phyloP scores from a whole-genome alignment of 2,113 vertebrate genomes.

The Chunga burmeisteri region DNA sequence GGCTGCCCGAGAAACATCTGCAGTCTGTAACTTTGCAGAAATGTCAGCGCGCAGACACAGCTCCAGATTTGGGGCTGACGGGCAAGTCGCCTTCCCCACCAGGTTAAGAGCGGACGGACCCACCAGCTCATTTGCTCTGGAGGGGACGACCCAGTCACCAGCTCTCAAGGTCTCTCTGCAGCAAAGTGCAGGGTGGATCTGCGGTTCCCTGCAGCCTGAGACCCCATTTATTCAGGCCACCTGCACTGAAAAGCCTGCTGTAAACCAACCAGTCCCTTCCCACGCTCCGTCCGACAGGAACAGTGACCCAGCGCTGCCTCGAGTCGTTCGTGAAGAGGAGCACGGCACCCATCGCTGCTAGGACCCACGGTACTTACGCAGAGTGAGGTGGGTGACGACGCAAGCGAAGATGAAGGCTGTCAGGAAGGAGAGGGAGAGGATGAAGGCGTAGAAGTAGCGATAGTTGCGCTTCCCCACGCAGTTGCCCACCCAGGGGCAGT shows the following conservation, averaged over 20 bases:
- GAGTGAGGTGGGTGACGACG: slow-evolving; percentile 90
- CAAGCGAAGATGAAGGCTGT: slow-evolving; percentile 96
- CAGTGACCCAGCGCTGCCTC: background rate
- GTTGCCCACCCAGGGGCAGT: slow-evolving; percentile 98
- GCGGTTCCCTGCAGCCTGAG: background rate
- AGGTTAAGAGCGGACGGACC: background rate
- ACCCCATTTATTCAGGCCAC: fast-evolving
- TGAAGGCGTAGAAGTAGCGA: slow-evolving; percentile 96
- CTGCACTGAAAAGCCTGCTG: background rate
- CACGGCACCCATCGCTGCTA: fast-evolving
- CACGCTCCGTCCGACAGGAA: fast-evolving
- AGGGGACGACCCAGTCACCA: background rate
- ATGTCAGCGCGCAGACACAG: fast-evolving
- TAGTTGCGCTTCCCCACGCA: slow-evolving; percentile 98
- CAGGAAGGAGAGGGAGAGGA: slow-evolving; percentile 95
- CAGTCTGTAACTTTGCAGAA: background rate
- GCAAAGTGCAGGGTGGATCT: fast-evolving
- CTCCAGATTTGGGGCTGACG: background rate
- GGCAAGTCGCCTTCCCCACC: background rate
- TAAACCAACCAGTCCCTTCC: fast-evolving
- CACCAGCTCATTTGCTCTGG: background rate
- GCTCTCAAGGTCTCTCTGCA: background rate
- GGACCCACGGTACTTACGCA: slow-evolving; percentile 75
- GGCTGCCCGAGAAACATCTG: background rate
- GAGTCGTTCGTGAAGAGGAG: fast-evolving